phyloP scores from a whole-genome alignment of 1,140 invertebrate species.

The Alviniconcha marisindica region DNA sequence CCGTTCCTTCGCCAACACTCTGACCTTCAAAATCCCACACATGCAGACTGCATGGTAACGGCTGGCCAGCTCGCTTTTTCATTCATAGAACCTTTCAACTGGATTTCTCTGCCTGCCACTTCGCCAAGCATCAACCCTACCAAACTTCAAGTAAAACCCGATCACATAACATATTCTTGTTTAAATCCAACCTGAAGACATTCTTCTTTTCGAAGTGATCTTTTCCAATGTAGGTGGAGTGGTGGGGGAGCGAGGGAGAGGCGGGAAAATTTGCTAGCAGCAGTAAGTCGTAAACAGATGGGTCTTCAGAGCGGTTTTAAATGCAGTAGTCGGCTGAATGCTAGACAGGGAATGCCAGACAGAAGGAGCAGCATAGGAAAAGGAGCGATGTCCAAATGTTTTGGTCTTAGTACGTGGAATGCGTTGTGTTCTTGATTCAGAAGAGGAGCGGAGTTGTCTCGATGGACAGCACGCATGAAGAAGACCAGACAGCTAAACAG shows the following conservation, averaged over 20 bases:
- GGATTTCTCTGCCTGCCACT: neutral
- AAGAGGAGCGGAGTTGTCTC: too few relatives aligned
- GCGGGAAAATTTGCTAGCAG: neutral
- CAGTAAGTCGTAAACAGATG: too few relatives aligned
- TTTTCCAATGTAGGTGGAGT: neutral
- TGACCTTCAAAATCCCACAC: too few relatives aligned
- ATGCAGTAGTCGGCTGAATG: too few relatives aligned
- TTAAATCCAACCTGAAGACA: neutral
- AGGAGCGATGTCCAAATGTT: too few relatives aligned
- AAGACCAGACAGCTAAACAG: too few relatives aligned
- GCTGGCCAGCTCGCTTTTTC: neutral
- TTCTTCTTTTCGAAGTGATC: neutral
- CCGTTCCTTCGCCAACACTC: too few relatives aligned
- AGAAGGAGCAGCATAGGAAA: too few relatives aligned
- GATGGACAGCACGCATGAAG: too few relatives aligned
- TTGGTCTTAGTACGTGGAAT: neutral
- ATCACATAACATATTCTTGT: neutral
- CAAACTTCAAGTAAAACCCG: neutral
- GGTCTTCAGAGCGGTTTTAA: too few relatives aligned
- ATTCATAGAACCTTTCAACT: neutral
- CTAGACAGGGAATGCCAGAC: too few relatives aligned
- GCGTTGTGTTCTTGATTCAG: too few relatives aligned
- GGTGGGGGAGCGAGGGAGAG: neutral
- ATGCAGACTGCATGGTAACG: neutral
- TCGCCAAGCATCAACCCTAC: neutral